Evolutionary conservation across 2,797 vertebrate genomes (phyloP), one percentile per base, ranked within the genome.

Genomic region (Lacerta bilineata): DNA sequence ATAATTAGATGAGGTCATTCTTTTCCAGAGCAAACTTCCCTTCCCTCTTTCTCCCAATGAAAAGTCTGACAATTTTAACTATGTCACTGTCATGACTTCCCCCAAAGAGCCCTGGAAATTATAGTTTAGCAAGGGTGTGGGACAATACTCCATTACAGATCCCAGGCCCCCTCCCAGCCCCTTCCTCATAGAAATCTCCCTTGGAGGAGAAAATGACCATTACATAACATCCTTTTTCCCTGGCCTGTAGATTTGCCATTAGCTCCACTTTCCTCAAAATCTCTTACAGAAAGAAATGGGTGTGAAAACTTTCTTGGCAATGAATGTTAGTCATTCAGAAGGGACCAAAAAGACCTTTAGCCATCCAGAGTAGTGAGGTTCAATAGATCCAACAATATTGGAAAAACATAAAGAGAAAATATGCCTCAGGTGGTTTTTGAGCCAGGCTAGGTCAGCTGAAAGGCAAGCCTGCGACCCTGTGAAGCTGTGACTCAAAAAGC

Each of bases 401-500:
- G 15, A 6, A 33, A 50, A 23, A 36, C 3, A 18, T 33, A 11
- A 50, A 18, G n/a, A 27, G 71, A 20, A 61, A 39, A 15, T 25
- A 64, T 23, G 72, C 27, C 17, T 29, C 41, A 29, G 66, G 13
- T 46, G 29, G 29, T 64, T n/a, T 17, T 33, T 43, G 66, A 15
- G 23, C 8, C 46, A 41, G 23, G 66, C 39, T 17, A 46, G 23
- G 71, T 5, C 50, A 41, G 27, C 33, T 39, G 41, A 66, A 41
- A 72, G 64, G 83, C 55, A 80, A 80, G 43, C 55, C 68, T 46
- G 5, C 18, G 43, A 55, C 15, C 41, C 74, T n/a, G 8, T 84
- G 76, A 66, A 85, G 61, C 87, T 74, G 87, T 79, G 87, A 71
- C 64, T 50, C 10, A 11, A 85, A 61, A 89, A 74, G 66, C 50